Evolutionary conservation across 2,888 invertebrate species (phyloP).

Genomic region (Octodonta nipae): DNA sequence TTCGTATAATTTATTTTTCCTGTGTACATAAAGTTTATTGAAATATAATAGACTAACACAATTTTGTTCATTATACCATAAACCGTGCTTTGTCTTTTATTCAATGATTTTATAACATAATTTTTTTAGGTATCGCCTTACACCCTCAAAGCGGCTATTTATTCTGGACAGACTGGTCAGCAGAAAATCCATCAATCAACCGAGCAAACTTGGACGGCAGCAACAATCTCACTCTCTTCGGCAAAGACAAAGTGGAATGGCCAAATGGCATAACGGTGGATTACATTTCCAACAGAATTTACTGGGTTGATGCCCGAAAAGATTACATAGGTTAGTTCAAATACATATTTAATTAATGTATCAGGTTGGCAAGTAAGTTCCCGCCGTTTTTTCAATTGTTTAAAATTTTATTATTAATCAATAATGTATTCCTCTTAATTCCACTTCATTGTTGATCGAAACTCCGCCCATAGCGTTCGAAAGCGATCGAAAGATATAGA

Average conservation of each 20-base stretch:
- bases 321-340: constrained; percentile 78
- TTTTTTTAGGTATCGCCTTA: constrained; percentile 63
- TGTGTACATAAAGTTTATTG: too few relatives aligned
- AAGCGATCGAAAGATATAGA: too few relatives aligned
- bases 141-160: constrained; percentile 69
- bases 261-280: constrained; percentile 81
- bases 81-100: not conserved
- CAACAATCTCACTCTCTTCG: constrained; percentile 50
- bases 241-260: constrained; percentile 59
- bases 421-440: too few relatives aligned
- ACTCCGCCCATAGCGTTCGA: too few relatives aligned
- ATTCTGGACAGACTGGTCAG: constrained; percentile 85
- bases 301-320: constrained; percentile 75
- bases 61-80: too few relatives aligned
- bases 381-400: too few relatives aligned
- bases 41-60: too few relatives aligned
- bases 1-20: too few relatives aligned
- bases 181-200: constrained; percentile 61
- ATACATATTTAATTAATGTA: too few relatives aligned
- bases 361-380: too few relatives aligned
- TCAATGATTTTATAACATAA: not conserved
- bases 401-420: too few relatives aligned
- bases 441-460: too few relatives aligned
- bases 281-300: constrained; percentile 61
- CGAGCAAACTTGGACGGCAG: constrained; percentile 69